Percentiles rank a stretch among this genome's conserved stretches.
These are phyloP conservation scores for Andrena dorsata DNA, from an alignment of 2,888 invertebrate genomes.

Conservation along the genomic window DNA sequence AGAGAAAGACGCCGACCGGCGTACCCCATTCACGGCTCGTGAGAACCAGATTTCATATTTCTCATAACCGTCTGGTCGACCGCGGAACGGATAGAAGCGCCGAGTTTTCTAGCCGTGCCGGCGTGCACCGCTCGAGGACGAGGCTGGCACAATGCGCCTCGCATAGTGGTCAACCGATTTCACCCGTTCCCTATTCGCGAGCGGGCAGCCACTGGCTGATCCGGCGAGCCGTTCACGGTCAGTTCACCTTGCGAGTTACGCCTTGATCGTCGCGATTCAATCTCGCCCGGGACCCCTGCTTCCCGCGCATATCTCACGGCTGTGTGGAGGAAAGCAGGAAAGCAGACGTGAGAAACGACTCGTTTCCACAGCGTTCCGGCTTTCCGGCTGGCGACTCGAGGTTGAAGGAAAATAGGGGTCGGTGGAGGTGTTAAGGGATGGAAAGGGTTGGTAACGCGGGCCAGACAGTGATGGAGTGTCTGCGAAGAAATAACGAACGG, in stretches of 20 bases:
- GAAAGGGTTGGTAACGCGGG: neutral
- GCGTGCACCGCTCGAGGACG: conserved; percentile 21
- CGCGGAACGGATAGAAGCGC: conserved; percentile 57
- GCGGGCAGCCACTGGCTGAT: neutral
- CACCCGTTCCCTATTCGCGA: conserved; percentile 59
- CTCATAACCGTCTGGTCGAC: conserved; percentile 81
- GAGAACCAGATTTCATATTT: conserved; percentile 85
- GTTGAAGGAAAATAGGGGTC: neutral
- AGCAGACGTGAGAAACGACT: neutral
- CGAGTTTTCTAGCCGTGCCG: conserved; percentile 57
- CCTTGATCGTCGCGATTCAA: conserved; percentile 7
- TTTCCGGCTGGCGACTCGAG: neutral
- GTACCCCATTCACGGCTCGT: conserved; percentile 83
- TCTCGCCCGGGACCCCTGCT: conserved; percentile 12
- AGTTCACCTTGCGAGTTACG: conserved; percentile 14
- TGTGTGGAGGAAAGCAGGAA: neutral
- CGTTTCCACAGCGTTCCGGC: neutral
- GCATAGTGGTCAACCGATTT: conserved; percentile 71
- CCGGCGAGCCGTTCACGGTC: conserved; percentile 23
- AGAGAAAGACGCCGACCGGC: conserved; percentile 40
- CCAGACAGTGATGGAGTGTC: neutral
- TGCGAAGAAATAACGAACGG: neutral
- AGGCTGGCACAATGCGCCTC: conserved; percentile 23
- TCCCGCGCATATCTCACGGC: conserved; percentile 10
- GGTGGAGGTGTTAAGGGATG: neutral